Base-by-base conservation (phyloP, 53 echinoderm and acorn worm species). In the Astropecten irregularis region DNA sequence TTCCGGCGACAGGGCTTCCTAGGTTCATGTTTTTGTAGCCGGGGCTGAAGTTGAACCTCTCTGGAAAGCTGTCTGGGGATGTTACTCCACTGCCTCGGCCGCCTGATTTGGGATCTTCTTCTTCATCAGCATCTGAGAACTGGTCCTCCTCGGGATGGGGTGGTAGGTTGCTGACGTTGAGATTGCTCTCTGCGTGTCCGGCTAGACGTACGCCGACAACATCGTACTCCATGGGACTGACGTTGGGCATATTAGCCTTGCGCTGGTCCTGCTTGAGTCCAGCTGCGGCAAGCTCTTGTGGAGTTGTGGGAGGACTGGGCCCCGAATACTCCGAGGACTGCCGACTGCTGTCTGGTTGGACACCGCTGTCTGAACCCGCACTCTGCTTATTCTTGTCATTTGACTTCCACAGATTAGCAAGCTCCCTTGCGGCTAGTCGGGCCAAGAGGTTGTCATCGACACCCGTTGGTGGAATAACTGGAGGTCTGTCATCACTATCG, bases 61-160 rank as follows among this genome's bases (percentile, higher is more conserved):
- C 85, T 0, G 46, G 85, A 69, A 77, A 89, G 38, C 69, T 69
- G 52, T 69, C 69, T 25, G 89, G 89, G 21, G 84, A 58, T 19
- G 79, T 68, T 6, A 11, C 42, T 6, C 42, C 42, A 10, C 73
- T 65, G 37, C 82, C 68, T 42, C 59, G 37, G 37, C 49, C 58
- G 28, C 63, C 44, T 18, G 73, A 60, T 18, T 51, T 77, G 21
- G 87, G 87, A 2, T 88, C 88, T 48, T 87, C 89, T n/a, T 92
- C 92, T 32, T 96, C 96, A 15, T 93, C 93, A 21, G 96, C 96
- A 69, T 96, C 96, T 55, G 96, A 96, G 58, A 96, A 96, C 84
- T 96, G 96, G 71, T 96, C 96, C 57, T 89, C 92, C 84, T 93
- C 96, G 29, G 87, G 87, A 64, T 91, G 88, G 23, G 76, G 86